These are phyloP conservation scores for Trichechus manatus DNA, from an alignment of 2,113 vertebrate genomes.

Conservation along the genomic window DNA sequence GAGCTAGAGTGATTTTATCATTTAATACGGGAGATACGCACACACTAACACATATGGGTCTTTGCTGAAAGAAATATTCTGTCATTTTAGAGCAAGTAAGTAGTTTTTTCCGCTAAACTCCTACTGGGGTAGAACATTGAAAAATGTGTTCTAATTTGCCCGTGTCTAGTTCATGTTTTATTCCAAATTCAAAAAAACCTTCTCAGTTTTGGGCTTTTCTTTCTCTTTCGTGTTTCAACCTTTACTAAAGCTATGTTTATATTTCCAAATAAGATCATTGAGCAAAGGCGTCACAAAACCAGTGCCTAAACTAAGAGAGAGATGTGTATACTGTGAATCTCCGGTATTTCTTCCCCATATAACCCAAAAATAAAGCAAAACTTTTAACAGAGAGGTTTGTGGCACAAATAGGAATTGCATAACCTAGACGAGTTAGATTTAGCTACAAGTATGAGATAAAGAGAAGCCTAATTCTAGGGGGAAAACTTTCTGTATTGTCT, in stretches of 20 bases:
- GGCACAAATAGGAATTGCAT: not conserved
- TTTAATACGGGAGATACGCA: conserved; percentile 76
- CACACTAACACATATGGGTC: conserved; percentile 66
- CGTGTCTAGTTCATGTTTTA: conserved; percentile 60
- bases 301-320: not conserved
- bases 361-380: not conserved
- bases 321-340: not conserved
- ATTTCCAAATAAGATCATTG: not conserved
- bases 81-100: conserved; percentile 73
- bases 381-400: not conserved
- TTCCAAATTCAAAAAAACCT: conserved; percentile 54
- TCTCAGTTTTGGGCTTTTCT: not conserved
- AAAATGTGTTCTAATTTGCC: conserved; percentile 74
- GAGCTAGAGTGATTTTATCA: conserved; percentile 66
- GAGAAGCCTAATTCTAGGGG: not conserved
- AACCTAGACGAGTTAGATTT: not conserved
- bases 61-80: conserved; percentile 76
- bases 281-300: not conserved
- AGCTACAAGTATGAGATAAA: not conserved
- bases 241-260: not conserved
- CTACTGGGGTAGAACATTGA: conserved; percentile 67
- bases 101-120: conserved; percentile 69
- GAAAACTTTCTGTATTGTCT: not conserved
- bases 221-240: conserved; percentile 1
- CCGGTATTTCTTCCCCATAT: not conserved